phyloP scores from a whole-genome alignment of 2,888 invertebrate genomes.

The Hypsopygia costalis region DNA sequence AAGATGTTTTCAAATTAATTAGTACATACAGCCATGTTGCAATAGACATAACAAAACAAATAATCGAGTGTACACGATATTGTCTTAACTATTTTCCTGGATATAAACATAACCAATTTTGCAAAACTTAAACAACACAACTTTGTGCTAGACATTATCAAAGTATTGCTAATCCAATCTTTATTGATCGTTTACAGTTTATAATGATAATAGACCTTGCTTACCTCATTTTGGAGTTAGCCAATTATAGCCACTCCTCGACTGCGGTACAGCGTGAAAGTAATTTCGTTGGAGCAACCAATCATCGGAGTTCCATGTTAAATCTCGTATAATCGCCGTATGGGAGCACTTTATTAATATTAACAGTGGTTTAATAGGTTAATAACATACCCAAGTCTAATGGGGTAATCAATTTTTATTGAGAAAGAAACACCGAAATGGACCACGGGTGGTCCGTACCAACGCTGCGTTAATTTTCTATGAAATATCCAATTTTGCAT shows the following conservation, averaged over 20 bases:
- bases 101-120: too few relatives aligned
- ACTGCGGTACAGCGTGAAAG: conserved; percentile 4
- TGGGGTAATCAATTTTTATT: conserved; percentile 63
- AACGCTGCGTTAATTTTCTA: neutral
- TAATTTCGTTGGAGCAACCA: conserved; percentile 4
- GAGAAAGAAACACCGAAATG: conserved; percentile 43
- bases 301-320: conserved; percentile 30
- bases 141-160: too few relatives aligned
- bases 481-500: conserved; percentile 15
- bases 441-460: conserved; percentile 51
- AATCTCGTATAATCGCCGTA: conserved; percentile 36
- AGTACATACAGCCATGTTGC: too few relatives aligned
- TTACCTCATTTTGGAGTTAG: conserved; percentile 5
- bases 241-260: conserved; percentile 9
- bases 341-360: conserved; percentile 47
- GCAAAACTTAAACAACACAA: too few relatives aligned
- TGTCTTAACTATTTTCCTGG: too few relatives aligned
- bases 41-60: too few relatives aligned
- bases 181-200: conserved; percentile 5
- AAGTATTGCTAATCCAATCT: neutral
- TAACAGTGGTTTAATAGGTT: conserved; percentile 54
- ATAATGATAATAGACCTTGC: conserved; percentile 4
- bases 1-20: too few relatives aligned
- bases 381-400: conserved; percentile 47
- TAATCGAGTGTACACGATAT: too few relatives aligned